These are phyloP conservation scores for Seira sanloemensis DNA, from an alignment of 2,888 invertebrate species.

Conservation along the genomic window DNA sequence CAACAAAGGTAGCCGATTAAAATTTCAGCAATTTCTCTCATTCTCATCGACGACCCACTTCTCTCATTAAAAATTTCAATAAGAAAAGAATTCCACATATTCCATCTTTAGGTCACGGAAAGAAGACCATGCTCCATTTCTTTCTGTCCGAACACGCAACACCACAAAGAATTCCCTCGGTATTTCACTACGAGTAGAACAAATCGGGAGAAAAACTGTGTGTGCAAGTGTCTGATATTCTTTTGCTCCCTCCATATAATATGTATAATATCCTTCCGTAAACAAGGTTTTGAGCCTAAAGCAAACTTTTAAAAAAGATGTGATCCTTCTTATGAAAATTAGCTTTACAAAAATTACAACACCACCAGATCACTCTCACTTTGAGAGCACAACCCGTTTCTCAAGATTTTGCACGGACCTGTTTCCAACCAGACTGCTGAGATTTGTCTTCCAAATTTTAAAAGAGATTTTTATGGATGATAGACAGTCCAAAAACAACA, in stretches of 20 bases:
- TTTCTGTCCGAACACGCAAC: too few relatives aligned
- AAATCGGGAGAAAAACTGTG: too few relatives aligned
- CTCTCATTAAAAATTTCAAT: not conserved
- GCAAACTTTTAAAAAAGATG: not conserved
- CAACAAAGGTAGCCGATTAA: too few relatives aligned
- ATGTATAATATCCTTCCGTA: not conserved
- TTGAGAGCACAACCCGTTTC: not conserved
- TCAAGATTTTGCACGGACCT: not conserved
- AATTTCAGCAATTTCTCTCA: not conserved
- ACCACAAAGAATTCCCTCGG: not conserved
- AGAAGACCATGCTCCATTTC: too few relatives aligned
- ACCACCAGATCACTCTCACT: not conserved
- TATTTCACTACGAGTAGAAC: too few relatives aligned
- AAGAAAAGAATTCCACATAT: too few relatives aligned
- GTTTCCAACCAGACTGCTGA: too few relatives aligned
- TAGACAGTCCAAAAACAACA: not conserved
- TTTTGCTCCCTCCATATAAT: not conserved
- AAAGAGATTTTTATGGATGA: not conserved
- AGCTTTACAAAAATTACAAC: not conserved
- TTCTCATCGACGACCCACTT: not conserved
- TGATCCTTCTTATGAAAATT: too few relatives aligned
- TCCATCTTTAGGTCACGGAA: too few relatives aligned
- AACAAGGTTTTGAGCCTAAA: not conserved
- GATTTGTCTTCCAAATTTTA: not conserved
- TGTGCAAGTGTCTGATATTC: not conserved